Evolutionary conservation across 2,888 invertebrate genomes (phyloP).

Genomic region (Limnephilus rhombicus): DNA sequence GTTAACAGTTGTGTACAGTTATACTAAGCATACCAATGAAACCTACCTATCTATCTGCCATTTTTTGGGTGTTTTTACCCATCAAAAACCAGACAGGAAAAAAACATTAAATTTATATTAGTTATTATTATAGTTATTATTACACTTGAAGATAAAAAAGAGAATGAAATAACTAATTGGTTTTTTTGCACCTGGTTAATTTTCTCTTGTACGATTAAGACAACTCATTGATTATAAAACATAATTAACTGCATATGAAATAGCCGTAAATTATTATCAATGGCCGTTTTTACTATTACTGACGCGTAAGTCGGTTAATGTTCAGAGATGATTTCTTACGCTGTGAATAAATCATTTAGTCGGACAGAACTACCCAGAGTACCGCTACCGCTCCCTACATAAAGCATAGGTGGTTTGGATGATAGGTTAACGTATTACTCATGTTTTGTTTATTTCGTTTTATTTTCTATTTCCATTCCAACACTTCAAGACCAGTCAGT

Average conservation of each 20-base stretch:
- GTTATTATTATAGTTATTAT: not conserved
- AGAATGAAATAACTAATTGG: not conserved
- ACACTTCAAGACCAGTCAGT: slow-evolving; percentile 4
- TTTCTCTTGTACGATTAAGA: not conserved
- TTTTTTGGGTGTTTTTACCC: too few relatives aligned
- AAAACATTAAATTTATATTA: not conserved
- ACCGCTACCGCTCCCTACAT: not conserved
- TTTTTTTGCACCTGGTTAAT: not conserved
- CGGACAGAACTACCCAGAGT: not conserved
- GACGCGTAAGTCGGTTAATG: not conserved
- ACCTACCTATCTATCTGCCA: too few relatives aligned
- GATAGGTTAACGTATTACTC: slow-evolving; percentile 4
- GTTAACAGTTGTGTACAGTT: too few relatives aligned
- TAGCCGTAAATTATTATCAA: not conserved
- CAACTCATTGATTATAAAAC: not conserved
- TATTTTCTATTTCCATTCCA: not conserved
- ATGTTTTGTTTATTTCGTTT: not conserved
- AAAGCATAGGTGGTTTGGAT: not conserved
- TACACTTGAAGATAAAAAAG: not conserved
- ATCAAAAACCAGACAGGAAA: too few relatives aligned
- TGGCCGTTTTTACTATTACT: not conserved
- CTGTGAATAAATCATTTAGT: not conserved
- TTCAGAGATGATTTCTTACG: not conserved
- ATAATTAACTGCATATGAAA: not conserved
- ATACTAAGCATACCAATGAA: too few relatives aligned